Conservation (phyloP, 2,888 invertebrate species). For the Drosophila phalerata region DNA sequence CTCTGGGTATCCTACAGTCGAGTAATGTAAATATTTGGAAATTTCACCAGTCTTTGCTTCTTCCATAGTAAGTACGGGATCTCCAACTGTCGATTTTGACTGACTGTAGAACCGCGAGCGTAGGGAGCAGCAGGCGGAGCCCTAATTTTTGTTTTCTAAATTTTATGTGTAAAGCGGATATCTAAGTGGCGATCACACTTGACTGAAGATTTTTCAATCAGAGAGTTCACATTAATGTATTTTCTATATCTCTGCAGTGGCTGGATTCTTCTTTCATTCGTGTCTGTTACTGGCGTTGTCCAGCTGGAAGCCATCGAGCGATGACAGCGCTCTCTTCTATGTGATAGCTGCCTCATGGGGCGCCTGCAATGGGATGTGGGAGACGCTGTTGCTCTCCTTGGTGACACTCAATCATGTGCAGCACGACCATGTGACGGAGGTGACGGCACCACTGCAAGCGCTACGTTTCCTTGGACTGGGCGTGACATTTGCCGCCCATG, state of each 20-base stretch:
- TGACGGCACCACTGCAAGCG: slow-evolving; percentile 87
- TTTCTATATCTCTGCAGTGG: slow-evolving; percentile 87
- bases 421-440: slow-evolving; percentile 83
- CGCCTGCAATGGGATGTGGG: slow-evolving; percentile 94
- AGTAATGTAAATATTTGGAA: too few relatives aligned
- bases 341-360: slow-evolving; percentile 95
- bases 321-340: slow-evolving; percentile 93
- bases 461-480: slow-evolving; percentile 88
- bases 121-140: too few relatives aligned
- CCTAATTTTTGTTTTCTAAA: too few relatives aligned
- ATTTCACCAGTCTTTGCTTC: too few relatives aligned
- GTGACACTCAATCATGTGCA: slow-evolving; percentile 84
- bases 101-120: too few relatives aligned
- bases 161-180: too few relatives aligned
- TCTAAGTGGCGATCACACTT: too few relatives aligned
- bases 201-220: too few relatives aligned
- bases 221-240: not conserved
- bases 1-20: too few relatives aligned
- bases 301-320: slow-evolving; percentile 92
- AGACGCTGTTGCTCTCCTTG: slow-evolving; percentile 87
- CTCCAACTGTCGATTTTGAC: too few relatives aligned
- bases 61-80: too few relatives aligned
- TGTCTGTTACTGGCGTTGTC: slow-evolving; percentile 91
- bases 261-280: slow-evolving; percentile 92
- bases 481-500: slow-evolving; percentile 88